phyloP scores from a whole-genome alignment of 2,797 vertebrate species.

The Enteromius trimaculatus region DNA sequence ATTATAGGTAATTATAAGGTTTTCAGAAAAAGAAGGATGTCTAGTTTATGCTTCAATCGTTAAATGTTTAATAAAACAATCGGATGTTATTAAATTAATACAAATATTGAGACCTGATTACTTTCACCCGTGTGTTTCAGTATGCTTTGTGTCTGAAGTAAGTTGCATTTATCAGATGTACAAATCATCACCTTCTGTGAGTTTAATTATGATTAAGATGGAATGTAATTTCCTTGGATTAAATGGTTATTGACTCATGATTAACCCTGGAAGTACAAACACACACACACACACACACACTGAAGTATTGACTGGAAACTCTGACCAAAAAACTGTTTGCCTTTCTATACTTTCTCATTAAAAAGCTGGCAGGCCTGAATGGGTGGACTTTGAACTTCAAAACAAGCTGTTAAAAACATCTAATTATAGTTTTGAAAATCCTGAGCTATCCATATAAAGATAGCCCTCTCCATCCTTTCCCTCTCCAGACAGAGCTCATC shows the following conservation, averaged over 20 bases:
- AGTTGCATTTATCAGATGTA: conserved; percentile 25
- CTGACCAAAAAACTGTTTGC: conserved; percentile 38
- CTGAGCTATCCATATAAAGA: conserved; percentile 10
- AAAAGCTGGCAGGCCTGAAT: conserved; percentile 42
- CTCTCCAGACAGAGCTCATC: conserved; percentile 45
- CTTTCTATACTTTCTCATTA: conserved; percentile 56
- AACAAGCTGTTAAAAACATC: conserved; percentile 50
- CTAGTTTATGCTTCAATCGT: neutral
- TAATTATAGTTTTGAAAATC: conserved; percentile 48
- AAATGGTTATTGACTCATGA: conserved; percentile 60
- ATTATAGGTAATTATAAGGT: neutral
- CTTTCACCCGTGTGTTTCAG: neutral
- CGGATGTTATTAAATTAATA: neutral
- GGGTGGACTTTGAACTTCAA: conserved; percentile 58
- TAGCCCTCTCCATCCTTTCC: conserved; percentile 33
- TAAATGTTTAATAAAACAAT: neutral
- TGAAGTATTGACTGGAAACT: conserved; percentile 20
- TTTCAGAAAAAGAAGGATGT: neutral
- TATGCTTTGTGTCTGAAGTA: neutral
- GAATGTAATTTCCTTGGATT: conserved; percentile 43
- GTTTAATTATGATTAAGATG: conserved; percentile 40
- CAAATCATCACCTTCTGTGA: conserved; percentile 25
- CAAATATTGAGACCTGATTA: neutral
- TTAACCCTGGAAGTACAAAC: conserved; percentile 52
- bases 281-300: neutral